Percentiles rank a stretch among this genome's conserved stretches.
phyloP scores from a whole-genome alignment of 2,113 vertebrate species.

The Dipodomys merriami region DNA sequence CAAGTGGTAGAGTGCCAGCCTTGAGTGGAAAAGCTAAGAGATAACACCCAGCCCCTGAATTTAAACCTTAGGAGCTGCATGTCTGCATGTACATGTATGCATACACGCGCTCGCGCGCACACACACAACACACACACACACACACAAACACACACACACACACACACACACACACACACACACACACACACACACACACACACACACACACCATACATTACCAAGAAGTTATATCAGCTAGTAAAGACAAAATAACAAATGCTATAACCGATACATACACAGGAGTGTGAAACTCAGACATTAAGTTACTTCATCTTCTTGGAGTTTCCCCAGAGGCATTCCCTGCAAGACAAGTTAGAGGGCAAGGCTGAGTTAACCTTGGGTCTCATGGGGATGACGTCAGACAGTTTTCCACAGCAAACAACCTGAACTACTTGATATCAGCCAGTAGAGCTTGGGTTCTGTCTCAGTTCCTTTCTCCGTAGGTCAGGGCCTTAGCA shows the following conservation, averaged over 20 bases:
- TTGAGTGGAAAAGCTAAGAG: too few relatives aligned
- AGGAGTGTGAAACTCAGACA: not conserved
- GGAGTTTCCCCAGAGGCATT: not conserved
- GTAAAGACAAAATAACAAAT: conserved; percentile 6
- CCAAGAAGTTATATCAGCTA: not conserved
- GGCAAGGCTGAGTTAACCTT: not conserved
- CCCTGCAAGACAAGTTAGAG: not conserved
- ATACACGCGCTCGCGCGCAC: too few relatives aligned
- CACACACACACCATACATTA: too few relatives aligned
- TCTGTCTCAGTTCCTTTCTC: not conserved
- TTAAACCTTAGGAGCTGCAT: too few relatives aligned
- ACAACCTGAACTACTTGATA: not conserved
- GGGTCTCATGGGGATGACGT: not conserved
- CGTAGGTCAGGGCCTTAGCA: not conserved
- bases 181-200: too few relatives aligned
- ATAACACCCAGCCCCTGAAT: too few relatives aligned
- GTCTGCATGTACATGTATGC: too few relatives aligned
- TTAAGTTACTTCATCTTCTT: not conserved
- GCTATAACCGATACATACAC: not conserved
- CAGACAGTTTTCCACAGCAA: not conserved
- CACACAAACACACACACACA: too few relatives aligned
- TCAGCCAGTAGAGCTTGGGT: not conserved
- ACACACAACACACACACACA: too few relatives aligned
- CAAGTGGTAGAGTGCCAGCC: too few relatives aligned
- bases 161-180: too few relatives aligned